These are phyloP conservation scores for Aethes cnicana DNA, from an alignment of 2,888 invertebrate species.

Conservation along the genomic window DNA sequence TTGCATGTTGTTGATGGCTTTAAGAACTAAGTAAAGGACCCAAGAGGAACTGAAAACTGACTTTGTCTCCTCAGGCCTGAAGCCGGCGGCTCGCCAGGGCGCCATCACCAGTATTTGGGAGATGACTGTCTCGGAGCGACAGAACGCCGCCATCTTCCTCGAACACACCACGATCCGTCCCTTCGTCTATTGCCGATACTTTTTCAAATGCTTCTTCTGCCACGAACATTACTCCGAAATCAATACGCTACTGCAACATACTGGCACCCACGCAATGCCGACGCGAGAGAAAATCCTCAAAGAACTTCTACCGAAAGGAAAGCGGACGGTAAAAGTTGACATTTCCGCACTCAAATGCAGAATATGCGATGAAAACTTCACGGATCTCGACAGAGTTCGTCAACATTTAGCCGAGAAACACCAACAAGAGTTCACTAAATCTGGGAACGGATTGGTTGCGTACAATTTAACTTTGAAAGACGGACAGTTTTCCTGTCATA, in stretches of 20 bases:
- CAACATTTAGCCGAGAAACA: constrained; percentile 53
- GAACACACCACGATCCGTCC: constrained; percentile 57
- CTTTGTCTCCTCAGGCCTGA: constrained; percentile 52
- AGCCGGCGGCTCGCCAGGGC: constrained; percentile 43
- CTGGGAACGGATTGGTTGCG: constrained; percentile 58
- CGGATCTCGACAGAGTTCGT: constrained; percentile 50
- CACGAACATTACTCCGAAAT: constrained; percentile 56
- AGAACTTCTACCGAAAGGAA: constrained; percentile 59
- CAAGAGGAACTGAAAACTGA: constrained; percentile 16
- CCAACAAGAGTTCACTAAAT: constrained; percentile 50
- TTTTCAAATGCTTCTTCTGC: constrained; percentile 67
- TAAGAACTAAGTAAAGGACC: constrained; percentile 2
- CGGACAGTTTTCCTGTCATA: constrained; percentile 58
- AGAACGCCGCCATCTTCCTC: constrained; percentile 58
- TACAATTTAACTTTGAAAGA: constrained; percentile 54
- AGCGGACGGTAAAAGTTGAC: constrained; percentile 62
- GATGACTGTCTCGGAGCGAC: constrained; percentile 61
- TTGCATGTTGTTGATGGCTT: constrained; percentile 23
- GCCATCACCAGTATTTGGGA: constrained; percentile 65
- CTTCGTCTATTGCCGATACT: constrained; percentile 64
- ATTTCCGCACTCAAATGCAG: constrained; percentile 61
- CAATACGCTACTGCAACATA: constrained; percentile 51
- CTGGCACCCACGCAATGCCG: constrained; percentile 50
- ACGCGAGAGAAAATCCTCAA: constrained; percentile 48
- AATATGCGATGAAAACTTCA: constrained; percentile 46